Base-by-base conservation (phyloP, 2,888 invertebrate genomes). In the Campoplex capitator region DNA sequence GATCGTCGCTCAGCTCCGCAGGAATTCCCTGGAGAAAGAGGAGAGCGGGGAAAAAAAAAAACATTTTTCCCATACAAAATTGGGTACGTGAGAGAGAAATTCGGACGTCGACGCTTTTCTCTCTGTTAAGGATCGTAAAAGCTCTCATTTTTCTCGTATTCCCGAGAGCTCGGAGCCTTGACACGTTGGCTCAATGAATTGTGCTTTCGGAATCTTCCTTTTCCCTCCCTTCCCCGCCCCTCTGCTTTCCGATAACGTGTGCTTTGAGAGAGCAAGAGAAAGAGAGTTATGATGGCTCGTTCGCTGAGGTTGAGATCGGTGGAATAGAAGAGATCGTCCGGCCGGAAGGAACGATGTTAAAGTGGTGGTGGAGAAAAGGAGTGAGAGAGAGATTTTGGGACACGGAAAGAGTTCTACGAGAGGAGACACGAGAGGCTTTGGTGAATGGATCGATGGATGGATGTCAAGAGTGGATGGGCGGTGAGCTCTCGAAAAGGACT, bases 361-460 rank as follows among this genome's bases (percentile, higher is more conserved):
- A 18, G 76, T 65, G 58, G 58, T 74, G 71, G 45, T 6, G 45
- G 45, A 45, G 9, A 45, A 11, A 9, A 11, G 11, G 45, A 45
- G 45, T 9, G 45, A 45, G 81, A 73, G 75, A 54, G 62, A 79
- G 70, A 83, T 79, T 38, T 58, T 68, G 83, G 75, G 54, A 83
- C 79, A 83, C 79, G 86, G 86, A 86, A 83, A 86, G 83, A 84
- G 77, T 84, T 86, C 75, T 51, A 84, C 79, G 86, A 84, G 86
- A 86, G 74, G 84, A 84, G 74, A 85, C 80, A 79, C 78, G 77
- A 82, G 73, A 83, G 83, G 70, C 79, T 84, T 56, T 70, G 68
- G 86, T 76, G 87, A 86, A 84, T 86, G 85, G 85, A 84, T 84
- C 84, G 87, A 87, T 87, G 83, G 78, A 87, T 85, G 79, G 83